These are phyloP conservation scores for Microctenopoma steveboyesi DNA, from an alignment of 2,797 vertebrate species.

Conservation along the genomic window DNA sequence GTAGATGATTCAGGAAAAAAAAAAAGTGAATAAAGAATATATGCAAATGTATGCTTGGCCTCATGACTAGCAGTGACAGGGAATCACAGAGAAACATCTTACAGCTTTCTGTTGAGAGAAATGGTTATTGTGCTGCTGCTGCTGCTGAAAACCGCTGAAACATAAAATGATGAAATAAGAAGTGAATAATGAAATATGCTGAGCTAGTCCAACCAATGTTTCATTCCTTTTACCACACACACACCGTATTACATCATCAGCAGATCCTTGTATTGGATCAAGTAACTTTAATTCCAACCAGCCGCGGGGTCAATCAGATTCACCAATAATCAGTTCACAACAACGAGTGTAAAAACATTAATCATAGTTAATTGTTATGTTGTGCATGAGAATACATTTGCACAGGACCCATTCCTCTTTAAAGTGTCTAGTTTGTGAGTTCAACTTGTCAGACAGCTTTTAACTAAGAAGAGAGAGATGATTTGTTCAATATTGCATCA, in stretches of 20 bases:
- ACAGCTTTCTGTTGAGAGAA: conserved; percentile 11
- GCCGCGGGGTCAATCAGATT: conserved; percentile 23
- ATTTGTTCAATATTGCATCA: background rate
- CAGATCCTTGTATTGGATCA: conserved; percentile 46
- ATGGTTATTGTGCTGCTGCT: conserved; percentile 13
- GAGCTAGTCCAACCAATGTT: conserved; percentile 23
- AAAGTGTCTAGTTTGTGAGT: too few relatives aligned
- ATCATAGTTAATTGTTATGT: conserved; percentile 15
- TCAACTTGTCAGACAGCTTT: too few relatives aligned
- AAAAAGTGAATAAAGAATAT: background rate
- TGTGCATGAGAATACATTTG: background rate
- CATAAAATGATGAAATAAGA: conserved; percentile 63
- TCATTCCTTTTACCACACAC: conserved; percentile 33
- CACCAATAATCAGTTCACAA: conserved; percentile 21
- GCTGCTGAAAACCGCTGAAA: conserved; percentile 41
- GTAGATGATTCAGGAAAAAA: background rate
- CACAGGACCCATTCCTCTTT: background rate
- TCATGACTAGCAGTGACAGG: background rate
- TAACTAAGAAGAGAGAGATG: too few relatives aligned
- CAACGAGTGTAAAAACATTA: conserved; percentile 19
- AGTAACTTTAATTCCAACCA: conserved; percentile 6
- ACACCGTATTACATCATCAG: conserved; percentile 65
- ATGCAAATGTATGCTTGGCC: background rate
- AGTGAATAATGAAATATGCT: conserved; percentile 61
- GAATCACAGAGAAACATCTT: conserved; percentile 23